phyloP scores from a whole-genome alignment of 2,888 invertebrate species.

The Hypercompe scribonia region DNA sequence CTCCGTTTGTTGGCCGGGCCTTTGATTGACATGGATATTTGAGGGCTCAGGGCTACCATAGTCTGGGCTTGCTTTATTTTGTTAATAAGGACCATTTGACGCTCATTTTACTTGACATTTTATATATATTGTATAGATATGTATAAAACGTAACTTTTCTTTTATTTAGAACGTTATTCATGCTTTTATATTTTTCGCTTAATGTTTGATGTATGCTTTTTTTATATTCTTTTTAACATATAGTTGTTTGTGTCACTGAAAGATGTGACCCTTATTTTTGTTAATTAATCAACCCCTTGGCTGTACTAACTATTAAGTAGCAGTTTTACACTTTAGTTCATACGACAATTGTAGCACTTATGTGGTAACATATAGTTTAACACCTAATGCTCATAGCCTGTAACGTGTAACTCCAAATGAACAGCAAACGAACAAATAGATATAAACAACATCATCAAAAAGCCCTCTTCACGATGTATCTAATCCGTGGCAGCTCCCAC shows the following conservation, averaged over 20 bases:
- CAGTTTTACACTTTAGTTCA: neutral
- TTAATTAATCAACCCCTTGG: neutral
- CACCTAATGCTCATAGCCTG: neutral
- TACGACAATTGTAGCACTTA: too few relatives aligned
- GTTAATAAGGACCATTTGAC: constrained; percentile 32
- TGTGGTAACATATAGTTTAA: neutral
- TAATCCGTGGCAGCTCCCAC: constrained; percentile 23
- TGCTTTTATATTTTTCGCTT: neutral
- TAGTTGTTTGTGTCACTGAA: too few relatives aligned
- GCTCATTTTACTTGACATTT: constrained; percentile 3
- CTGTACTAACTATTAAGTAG: too few relatives aligned
- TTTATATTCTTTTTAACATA: too few relatives aligned
- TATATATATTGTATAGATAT: neutral
- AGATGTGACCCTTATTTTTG: too few relatives aligned
- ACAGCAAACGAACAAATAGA: neutral
- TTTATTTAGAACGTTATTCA: neutral
- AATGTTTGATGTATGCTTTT: too few relatives aligned
- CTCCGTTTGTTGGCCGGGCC: constrained; percentile 63
- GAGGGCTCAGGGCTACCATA: constrained; percentile 40
- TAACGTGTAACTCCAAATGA: neutral
- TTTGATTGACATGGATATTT: constrained; percentile 79
- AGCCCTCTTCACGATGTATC: neutral
- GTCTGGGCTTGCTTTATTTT: constrained; percentile 34
- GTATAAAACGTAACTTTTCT: neutral
- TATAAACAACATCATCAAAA: neutral